A percentile compares a stretch with the other conserved stretches of the same genome.
Evolutionary conservation across 2,888 invertebrate genomes (phyloP).

Genomic region (Allygus modestus): DNA sequence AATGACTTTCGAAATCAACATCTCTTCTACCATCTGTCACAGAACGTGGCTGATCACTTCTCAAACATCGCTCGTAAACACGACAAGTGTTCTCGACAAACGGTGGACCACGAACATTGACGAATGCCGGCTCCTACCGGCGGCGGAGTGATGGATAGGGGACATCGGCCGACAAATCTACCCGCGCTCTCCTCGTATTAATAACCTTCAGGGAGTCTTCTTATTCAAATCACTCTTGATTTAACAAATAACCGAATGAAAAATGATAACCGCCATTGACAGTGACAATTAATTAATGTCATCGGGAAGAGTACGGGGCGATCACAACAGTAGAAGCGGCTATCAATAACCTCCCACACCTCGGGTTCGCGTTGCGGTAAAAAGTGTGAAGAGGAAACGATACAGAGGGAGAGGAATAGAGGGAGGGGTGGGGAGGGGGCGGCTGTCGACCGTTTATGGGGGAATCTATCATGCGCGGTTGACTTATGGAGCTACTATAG

Average conservation of each 20-base stretch:
- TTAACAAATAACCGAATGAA: constrained; percentile 59
- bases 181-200: too few species aligned
- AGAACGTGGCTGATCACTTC: neutral
- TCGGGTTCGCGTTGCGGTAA: constrained; percentile 19
- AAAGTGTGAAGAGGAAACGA: constrained; percentile 43
- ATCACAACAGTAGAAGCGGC: constrained; percentile 53
- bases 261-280: constrained; percentile 52
- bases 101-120: neutral
- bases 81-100: neutral
- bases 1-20: constrained; percentile 11
- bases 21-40: constrained; percentile 7
- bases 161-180: constrained; percentile 31
- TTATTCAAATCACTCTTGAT: constrained; percentile 58
- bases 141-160: neutral
- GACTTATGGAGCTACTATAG: constrained; percentile 62
- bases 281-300: constrained; percentile 59
- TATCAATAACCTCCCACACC: constrained; percentile 58
- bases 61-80: neutral
- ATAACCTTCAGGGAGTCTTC: constrained; percentile 58
- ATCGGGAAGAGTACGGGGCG: neutral
- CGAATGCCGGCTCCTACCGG: neutral
- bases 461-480: constrained; percentile 61
- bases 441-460: constrained; percentile 55
- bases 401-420: neutral
- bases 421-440: neutral